Evolutionary conservation across 2,113 vertebrate genomes (phyloP), one percentile per base, ranked within the genome.

Genomic region (Anolis carolinensis): DNA sequence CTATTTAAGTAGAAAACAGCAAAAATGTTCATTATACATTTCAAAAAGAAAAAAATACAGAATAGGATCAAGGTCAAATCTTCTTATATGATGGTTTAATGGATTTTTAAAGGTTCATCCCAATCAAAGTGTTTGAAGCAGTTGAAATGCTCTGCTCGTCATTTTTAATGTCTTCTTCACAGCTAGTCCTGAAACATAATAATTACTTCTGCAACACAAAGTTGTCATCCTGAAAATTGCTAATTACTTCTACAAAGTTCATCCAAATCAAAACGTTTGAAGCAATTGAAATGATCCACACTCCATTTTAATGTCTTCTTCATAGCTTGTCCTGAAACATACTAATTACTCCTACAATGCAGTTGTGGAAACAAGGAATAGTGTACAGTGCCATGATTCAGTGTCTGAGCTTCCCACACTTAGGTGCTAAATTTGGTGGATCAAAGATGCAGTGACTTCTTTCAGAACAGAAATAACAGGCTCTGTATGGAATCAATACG

Each of bases 371-470:
- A 76, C 78, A 59, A 82, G 86, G 87, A 72, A 88, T 0, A 91
- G 92, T 89, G 55, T 80, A 90, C 50, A 23, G 91, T 92, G 79
- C 87, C 88, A 13, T 91, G 90, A 89, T 89, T 92, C 91, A 93
- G 73, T 88, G 89, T 59, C 48, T 39, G 3, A 36, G 21, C 83
- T 30, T 59, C 63, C 65, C 78, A 84, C 55, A 65, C 83, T 79
- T 6, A 65, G 67, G 83, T 90, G 79, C 30, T 91, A 75, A 82
- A 72, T 68, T 65, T 89, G 52, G 88, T 55, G 73, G 75, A 82
- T 84, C 16, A 83, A 84, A 80, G 67, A 90, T 32, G 77, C 74
- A 44, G 25, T 50, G 82, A 72, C 25, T 89, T 72, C 63, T 27
- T 20, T 10, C 2, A 80, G 88, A 23, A 4, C 88, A 76, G 84